Evolutionary conservation across 2,113 vertebrate species (phyloP).

Genomic region (Podiceps cristatus): DNA sequence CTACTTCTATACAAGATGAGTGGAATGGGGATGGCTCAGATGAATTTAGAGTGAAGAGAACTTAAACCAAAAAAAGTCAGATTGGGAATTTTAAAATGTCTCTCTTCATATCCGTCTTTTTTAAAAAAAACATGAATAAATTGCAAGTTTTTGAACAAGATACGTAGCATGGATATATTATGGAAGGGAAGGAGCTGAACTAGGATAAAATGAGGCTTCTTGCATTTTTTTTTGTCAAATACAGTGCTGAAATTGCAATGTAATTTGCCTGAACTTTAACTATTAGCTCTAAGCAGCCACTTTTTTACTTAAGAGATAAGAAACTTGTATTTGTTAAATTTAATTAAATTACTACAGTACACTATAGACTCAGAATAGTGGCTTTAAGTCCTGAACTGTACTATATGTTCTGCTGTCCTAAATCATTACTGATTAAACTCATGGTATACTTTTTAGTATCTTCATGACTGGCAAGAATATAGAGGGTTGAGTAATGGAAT

Average conservation of each 20-base stretch:
- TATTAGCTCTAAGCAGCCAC: background rate
- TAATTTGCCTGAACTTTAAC: conserved; percentile 12
- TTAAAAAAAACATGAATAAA: background rate
- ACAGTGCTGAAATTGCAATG: background rate
- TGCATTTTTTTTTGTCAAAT: background rate
- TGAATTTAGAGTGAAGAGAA: background rate
- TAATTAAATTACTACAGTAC: background rate
- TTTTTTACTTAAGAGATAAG: background rate
- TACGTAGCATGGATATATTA: background rate
- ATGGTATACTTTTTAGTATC: background rate
- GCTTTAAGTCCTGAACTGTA: conserved; percentile 35
- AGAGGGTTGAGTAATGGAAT: background rate
- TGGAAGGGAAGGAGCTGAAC: background rate
- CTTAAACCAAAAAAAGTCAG: background rate
- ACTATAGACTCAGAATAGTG: background rate
- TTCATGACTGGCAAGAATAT: background rate
- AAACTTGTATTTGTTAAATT: background rate
- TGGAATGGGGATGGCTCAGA: background rate
- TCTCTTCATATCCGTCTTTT: background rate
- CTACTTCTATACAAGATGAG: background rate
- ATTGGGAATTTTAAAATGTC: background rate
- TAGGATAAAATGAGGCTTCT: background rate
- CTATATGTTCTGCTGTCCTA: conserved; percentile 43
- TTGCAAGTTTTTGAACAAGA: background rate
- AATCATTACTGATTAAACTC: conserved; percentile 4